These are phyloP conservation scores for Phaedon cochleariae DNA, from an alignment of 2,888 invertebrate species.

Conservation along the genomic window DNA sequence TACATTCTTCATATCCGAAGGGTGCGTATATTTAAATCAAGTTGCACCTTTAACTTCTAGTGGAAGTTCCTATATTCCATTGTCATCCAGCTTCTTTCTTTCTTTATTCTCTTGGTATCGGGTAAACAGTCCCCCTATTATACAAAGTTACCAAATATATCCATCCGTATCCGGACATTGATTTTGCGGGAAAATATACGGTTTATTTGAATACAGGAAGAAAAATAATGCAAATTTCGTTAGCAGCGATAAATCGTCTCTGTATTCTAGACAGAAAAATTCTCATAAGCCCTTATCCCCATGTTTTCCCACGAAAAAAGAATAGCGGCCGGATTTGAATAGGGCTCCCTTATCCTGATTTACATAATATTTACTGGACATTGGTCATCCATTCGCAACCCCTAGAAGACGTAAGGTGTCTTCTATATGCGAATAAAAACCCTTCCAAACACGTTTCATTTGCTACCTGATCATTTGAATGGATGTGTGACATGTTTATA, in stretches of 20 bases:
- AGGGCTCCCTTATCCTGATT: slow-evolving; percentile 53
- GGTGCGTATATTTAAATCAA: slow-evolving; percentile 6
- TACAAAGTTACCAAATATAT: slow-evolving; percentile 26
- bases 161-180: slow-evolving; percentile 36
- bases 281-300: slow-evolving; percentile 38
- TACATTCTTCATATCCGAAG: too few species aligned
- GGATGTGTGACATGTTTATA: slow-evolving; percentile 22
- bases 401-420: slow-evolving; percentile 40
- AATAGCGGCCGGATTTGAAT: slow-evolving; percentile 53
- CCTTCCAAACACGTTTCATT: slow-evolving; percentile 43
- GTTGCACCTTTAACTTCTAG: not conserved
- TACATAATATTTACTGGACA: slow-evolving; percentile 58
- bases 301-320: slow-evolving; percentile 55
- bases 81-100: not conserved
- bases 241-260: slow-evolving; percentile 47
- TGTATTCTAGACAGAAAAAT: slow-evolving; percentile 37
- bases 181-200: slow-evolving; percentile 43
- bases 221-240: slow-evolving; percentile 49
- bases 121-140: slow-evolving; percentile 30
- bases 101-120: slow-evolving; percentile 10
- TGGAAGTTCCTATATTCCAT: not conserved
- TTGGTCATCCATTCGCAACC: slow-evolving; percentile 55
- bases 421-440: slow-evolving; percentile 36
- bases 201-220: slow-evolving; percentile 37
- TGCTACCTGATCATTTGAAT: slow-evolving; percentile 41